These are phyloP conservation scores for Catalaphyllia jardinei DNA, from an alignment of 64 coral and sea anemone species.

Conservation along the genomic window DNA sequence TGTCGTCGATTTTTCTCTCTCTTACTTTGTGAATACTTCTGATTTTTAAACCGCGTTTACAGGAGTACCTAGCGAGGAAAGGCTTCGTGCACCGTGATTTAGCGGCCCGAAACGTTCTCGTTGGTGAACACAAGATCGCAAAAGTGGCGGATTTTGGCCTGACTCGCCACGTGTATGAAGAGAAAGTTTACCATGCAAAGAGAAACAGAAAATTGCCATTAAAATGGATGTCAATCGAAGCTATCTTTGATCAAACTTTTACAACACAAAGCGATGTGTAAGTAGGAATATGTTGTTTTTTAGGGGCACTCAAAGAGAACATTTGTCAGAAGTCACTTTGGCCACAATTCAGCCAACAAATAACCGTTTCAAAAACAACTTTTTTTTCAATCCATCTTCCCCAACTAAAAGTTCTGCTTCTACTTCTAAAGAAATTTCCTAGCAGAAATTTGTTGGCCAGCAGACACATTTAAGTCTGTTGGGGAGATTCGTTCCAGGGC, in stretches of 20 bases:
- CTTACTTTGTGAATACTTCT: not conserved
- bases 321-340: no score
- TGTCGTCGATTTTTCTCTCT: not conserved
- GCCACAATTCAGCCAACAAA: no score
- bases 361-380: no score
- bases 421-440: no score
- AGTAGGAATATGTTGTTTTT: constrained; percentile 21
- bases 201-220: constrained; percentile 60
- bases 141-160: constrained; percentile 85
- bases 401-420: no score
- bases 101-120: constrained; percentile 81
- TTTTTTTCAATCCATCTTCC: no score
- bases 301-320: no score
- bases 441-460: no score
- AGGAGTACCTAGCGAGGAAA: constrained; percentile 71
- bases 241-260: constrained; percentile 87
- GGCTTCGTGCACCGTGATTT: constrained; percentile 86
- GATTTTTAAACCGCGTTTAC: not conserved
- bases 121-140: constrained; percentile 69
- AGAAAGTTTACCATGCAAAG: constrained; percentile 73
- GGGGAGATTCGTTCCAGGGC: no score
- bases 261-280: constrained; percentile 82
- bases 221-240: constrained; percentile 90
- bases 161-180: constrained; percentile 83
- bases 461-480: no score